These are phyloP conservation scores for Palythoa caribaeorum DNA, from an alignment of 92 coral and sea anemone species.

Conservation along the genomic window DNA sequence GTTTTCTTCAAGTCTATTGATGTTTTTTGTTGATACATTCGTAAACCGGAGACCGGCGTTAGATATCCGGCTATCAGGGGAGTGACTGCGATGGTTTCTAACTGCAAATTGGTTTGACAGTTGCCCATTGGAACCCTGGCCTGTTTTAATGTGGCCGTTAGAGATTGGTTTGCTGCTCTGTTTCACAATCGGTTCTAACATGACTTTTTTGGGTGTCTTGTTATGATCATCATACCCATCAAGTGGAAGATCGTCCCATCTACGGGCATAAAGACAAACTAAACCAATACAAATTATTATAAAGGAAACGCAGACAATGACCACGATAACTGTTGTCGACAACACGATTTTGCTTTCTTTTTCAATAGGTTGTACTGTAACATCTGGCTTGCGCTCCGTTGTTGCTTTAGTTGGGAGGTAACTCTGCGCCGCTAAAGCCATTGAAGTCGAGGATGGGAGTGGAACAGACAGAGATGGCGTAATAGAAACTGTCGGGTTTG, in stretches of 20 bases:
- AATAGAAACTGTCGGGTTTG: not conserved
- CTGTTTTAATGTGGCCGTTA: not conserved
- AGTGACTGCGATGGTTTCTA: not conserved
- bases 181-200: not conserved
- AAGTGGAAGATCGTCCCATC: constrained; percentile 13
- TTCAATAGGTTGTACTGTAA: not conserved
- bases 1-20: not conserved
- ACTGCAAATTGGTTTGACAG: not conserved
- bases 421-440: constrained; percentile 4
- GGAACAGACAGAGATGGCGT: not conserved
- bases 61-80: not conserved
- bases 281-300: constrained; percentile 4
- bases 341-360: not conserved
- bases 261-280: constrained; percentile 23
- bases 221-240: not conserved
- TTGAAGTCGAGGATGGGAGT: constrained; percentile 20
- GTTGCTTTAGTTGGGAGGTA: constrained; percentile 6
- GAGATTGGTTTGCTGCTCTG: not conserved
- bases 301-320: constrained; percentile 17
- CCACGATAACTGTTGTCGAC: constrained; percentile 27
- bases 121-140: not conserved
- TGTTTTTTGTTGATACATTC: not conserved
- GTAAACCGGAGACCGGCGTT: not conserved
- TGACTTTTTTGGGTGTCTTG: not conserved
- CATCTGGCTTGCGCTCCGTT: too few species aligned